Percentiles rank a stretch among this genome's conserved stretches.
Conservation (phyloP, 2,888 invertebrate species). For the Aphidius colemani region DNA sequence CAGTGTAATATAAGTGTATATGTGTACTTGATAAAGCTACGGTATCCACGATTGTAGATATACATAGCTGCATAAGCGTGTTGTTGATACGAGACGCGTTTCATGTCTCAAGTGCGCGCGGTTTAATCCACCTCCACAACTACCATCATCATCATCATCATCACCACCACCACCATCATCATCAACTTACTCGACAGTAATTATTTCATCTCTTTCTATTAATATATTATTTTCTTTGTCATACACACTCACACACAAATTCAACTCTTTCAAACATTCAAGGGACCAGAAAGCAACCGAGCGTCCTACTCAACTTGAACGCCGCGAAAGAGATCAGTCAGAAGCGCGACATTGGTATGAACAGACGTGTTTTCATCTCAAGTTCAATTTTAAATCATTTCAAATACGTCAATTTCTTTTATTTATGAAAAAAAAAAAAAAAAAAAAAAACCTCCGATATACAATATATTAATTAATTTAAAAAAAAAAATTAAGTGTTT, state of each 20-base stretch:
- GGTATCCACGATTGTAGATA: too few relatives aligned
- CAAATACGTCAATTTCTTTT: constrained; percentile 7
- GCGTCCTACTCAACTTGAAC: constrained; percentile 41
- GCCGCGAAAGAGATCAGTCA: constrained; percentile 49
- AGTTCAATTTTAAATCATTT: constrained; percentile 13
- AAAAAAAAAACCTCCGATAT: too few relatives aligned
- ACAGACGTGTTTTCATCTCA: constrained; percentile 38
- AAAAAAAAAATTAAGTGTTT: too few relatives aligned
- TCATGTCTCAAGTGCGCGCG: neutral
- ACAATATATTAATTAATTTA: too few relatives aligned
- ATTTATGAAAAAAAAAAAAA: neutral
- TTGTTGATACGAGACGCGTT: neutral
- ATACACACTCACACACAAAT: constrained; percentile 4
- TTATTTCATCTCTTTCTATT: too few relatives aligned
- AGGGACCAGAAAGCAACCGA: constrained; percentile 46
- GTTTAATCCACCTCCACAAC: neutral
- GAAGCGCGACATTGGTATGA: constrained; percentile 47
- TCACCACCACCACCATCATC: constrained; percentile 7
- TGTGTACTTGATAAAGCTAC: too few relatives aligned
- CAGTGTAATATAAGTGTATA: too few relatives aligned
- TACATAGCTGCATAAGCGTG: too few relatives aligned
- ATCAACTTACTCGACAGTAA: too few relatives aligned
- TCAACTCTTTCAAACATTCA: neutral
- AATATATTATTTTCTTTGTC: too few relatives aligned
- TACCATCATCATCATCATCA: constrained; percentile 4